Evolutionary conservation across 2,888 invertebrate species (phyloP).

Genomic region (Polyommatus icarus): DNA sequence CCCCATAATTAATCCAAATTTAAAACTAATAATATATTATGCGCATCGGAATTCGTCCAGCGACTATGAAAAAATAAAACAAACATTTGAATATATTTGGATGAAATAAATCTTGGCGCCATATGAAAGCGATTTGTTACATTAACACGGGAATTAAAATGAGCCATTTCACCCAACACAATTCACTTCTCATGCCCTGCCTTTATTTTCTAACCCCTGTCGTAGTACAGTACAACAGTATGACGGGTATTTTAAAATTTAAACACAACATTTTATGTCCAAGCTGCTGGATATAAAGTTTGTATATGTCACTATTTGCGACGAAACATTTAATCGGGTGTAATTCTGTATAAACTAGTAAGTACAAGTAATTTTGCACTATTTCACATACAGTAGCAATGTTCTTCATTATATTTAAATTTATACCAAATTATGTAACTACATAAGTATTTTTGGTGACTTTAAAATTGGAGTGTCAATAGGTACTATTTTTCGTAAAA

Average conservation of each 20-base stretch:
- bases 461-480: not conserved
- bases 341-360: not conserved
- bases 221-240: constrained; percentile 38
- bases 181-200: constrained; percentile 54
- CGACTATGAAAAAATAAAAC: not conserved
- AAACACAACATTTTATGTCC: not conserved
- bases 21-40: not conserved
- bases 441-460: not conserved
- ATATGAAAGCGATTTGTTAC: constrained; percentile 56
- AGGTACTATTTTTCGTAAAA: not conserved
- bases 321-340: not conserved
- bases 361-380: not conserved
- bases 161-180: constrained; percentile 56
- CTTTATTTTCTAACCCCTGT: constrained; percentile 41
- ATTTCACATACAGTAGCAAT: not conserved
- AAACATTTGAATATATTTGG: constrained; percentile 21
- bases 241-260: not conserved
- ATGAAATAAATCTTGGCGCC: constrained; percentile 41
- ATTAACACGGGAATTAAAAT: constrained; percentile 61
- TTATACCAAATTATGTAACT: not conserved
- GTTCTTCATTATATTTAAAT: not conserved
- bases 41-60: not conserved
- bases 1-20: not conserved
- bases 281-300: no score
- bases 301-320: not conserved